phyloP scores from a whole-genome alignment of 2,797 vertebrate species.

The Pipistrellus kuhlii region DNA sequence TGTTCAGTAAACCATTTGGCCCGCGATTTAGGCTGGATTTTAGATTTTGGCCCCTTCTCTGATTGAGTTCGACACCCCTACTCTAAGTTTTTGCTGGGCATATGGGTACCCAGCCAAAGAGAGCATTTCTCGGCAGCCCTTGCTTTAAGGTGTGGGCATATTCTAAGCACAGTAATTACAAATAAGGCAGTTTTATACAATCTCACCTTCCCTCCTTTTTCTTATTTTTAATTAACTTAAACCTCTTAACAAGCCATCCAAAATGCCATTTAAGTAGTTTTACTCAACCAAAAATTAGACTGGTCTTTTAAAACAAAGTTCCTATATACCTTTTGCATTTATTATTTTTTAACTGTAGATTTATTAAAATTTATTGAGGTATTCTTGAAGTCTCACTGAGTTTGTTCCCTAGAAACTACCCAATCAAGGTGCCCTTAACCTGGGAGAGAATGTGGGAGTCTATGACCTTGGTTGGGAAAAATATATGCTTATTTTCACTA shows the following conservation, averaged over 20 bases:
- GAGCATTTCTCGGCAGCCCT: neutral
- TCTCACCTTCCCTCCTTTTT: neutral
- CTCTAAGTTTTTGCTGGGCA: neutral
- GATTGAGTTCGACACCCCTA: too few species aligned
- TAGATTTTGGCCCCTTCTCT: too few species aligned
- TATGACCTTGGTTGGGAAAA: neutral
- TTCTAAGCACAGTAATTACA: neutral
- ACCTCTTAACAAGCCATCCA: neutral
- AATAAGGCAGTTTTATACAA: neutral
- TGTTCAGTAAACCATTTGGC: too few species aligned
- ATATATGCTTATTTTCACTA: neutral
- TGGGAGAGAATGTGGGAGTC: neutral
- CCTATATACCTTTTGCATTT: neutral
- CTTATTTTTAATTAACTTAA: neutral
- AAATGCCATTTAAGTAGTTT: neutral
- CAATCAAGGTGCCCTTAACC: neutral
- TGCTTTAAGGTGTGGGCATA: neutral
- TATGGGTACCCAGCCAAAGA: neutral
- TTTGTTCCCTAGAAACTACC: neutral
- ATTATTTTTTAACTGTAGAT: neutral
- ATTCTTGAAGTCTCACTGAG: neutral
- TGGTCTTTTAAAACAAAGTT: neutral
- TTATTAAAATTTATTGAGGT: neutral
- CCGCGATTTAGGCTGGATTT: too few species aligned
- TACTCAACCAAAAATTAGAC: constrained; percentile 37